Evolutionary conservation across 2,888 invertebrate species (phyloP), one percentile per base, ranked within the genome.

Genomic region (Parochlus steinenii): DNA sequence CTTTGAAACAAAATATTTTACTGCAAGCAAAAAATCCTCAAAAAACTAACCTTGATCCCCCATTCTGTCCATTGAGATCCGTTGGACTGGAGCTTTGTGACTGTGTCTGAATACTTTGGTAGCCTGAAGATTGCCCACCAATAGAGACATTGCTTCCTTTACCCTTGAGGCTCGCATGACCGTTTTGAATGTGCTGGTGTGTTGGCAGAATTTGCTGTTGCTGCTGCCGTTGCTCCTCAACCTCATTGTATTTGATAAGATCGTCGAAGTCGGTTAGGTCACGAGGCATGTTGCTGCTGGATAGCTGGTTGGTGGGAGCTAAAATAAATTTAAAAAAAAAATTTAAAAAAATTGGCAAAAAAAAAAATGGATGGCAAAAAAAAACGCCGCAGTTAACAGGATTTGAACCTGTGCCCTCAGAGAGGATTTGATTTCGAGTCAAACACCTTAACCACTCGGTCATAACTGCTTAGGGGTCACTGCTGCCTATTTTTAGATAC

Each of bases 51-150:
- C n/a, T n/a, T n/a, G n/a, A n/a, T n/a, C 24, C n/a, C 4, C 24
- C 24, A 24, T 12, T 6, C 3, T 12, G 24, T 5, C 11, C 17
- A 12, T 24, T 19, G 31, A 54, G 52, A 31, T 46, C 85, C 15
- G 82, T 74, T 25, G 85, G 85, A 53, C 82, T 83, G 47, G 78
- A 81, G 44, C 82, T 83, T 56, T 83, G 83, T 54, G 83, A 83
- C 57, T 81, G 82, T 3, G 82, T 80, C 23, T 81, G 81, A 49
- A 85, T 81, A 48, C 85, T 85, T 59, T 86, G 86, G 57, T 86
- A 86, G 5, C 86, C 86, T 1, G 85, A 85, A 47, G 80, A 80
- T 22, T 81, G 83, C 44, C 83, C 85, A 40, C 80, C 78, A 42
- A 81, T 80, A 2, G 80, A 80, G 32, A 79, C 74, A 49, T 80